Base-by-base conservation (phyloP, 1,140 invertebrate species). In the Galleria mellonella region DNA sequence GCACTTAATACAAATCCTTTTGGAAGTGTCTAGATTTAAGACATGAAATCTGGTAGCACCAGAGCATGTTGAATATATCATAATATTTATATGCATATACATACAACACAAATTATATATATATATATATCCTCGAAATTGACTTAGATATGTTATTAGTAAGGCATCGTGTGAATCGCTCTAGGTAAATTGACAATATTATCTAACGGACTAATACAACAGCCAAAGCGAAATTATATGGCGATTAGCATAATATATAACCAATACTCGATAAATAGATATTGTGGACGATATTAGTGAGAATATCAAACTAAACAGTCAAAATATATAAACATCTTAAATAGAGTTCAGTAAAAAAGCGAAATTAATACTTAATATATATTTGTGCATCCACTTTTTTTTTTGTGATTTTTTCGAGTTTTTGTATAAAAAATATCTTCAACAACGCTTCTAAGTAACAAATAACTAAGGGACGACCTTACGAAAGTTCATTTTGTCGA, bases 111-210 rank as follows among this genome's bases (percentile, higher is more conserved):
- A 60, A 52, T 43, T 40, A 43, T 51, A 55, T 35, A 68, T 63
- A 64, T 60, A 23, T 37, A 37, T 17, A 60, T 73, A 67, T 59
- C 63, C 65, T 70, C 56, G 51, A 72, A 79, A 84, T 84, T 83
- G 76, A 85, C 81, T 85, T 83, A 85, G 81, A 83, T 85, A 82
- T 79, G 77, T 79, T 85, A 85, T 81, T 85, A n/a, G n/a, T n/a
- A 85, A 85, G 82, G 82, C 82, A 85, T 78, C 82, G 62, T 79
- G 82, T 85, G 82, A 85, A 85, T 75, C 74, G 81, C 81, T 76
- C 78, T 83, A 76, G 72, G 66, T 73, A 71, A 68, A 65, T 70
- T 72, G 65, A 72, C 62, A 73, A 64, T 65, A 68, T 55, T 51
- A 65, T 59, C 70, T 73, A 72, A 71, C 50, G 62, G 70, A 79